phyloP scores from a whole-genome alignment of 2,797 vertebrate genomes.

The Artibeus jamaicensis region DNA sequence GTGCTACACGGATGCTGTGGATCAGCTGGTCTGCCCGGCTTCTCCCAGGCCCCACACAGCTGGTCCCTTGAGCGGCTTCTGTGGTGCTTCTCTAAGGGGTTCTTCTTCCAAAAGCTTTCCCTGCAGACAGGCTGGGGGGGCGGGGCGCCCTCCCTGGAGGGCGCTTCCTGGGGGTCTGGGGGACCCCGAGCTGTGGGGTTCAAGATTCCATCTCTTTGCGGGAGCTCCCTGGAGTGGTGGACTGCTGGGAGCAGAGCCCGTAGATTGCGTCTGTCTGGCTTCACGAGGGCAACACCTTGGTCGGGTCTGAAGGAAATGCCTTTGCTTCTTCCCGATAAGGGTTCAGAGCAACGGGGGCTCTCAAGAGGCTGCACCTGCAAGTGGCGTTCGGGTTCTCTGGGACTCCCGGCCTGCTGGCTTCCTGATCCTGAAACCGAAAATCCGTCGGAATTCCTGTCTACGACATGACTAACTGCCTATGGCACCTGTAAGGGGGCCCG shows the following conservation, averaged over 20 bases:
- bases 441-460: neutral
- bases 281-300: neutral
- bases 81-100: neutral
- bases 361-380: neutral
- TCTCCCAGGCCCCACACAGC: neutral
- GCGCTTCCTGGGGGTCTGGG: neutral
- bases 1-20: rapidly evolving
- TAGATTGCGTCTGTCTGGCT: rapidly evolving
- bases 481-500: neutral
- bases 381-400: neutral
- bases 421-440: conserved; percentile 43
- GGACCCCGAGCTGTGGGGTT: neutral
- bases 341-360: neutral
- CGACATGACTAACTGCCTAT: neutral
- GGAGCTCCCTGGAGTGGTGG: neutral
- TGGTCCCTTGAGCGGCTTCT: neutral
- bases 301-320: neutral
- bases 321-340: neutral
- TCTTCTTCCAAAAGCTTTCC: conserved; percentile 9
- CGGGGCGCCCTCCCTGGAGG: neutral
- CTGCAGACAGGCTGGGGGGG: neutral
- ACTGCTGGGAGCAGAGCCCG: rapidly evolving
- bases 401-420: neutral
- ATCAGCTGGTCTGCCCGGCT: rapidly evolving
- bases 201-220: neutral